These are phyloP conservation scores for Meandrusa payeni DNA, from an alignment of 2,888 invertebrate genomes.

Conservation along the genomic window DNA sequence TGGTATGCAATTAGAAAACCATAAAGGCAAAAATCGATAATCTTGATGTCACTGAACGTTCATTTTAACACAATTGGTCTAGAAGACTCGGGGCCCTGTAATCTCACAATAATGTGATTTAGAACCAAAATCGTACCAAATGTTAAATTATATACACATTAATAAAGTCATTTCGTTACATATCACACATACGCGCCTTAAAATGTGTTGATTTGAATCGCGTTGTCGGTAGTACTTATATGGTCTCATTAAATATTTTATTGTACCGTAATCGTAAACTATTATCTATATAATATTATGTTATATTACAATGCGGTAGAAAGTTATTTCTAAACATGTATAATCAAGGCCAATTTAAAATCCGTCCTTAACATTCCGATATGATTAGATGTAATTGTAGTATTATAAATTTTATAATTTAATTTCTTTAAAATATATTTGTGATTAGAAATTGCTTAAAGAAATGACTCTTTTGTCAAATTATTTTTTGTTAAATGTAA, in stretches of 20 bases:
- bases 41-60: too few species aligned
- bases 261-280: slow-evolving; percentile 5
- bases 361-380: slow-evolving; percentile 7
- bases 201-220: neutral
- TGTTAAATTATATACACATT: slow-evolving; percentile 3
- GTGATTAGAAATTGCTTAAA: neutral
- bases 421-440: neutral
- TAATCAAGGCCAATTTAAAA: slow-evolving; percentile 2
- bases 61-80: too few species aligned
- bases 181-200: too few species aligned
- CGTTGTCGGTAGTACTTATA: slow-evolving; percentile 5
- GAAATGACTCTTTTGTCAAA: too few species aligned
- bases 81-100: too few species aligned
- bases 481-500: too few species aligned
- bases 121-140: slow-evolving; percentile 11
- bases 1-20: too few species aligned
- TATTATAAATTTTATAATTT: neutral
- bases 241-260: slow-evolving; percentile 7
- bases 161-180: too few species aligned
- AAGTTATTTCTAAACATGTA: slow-evolving; percentile 6
- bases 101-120: slow-evolving; percentile 6
- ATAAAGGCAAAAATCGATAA: too few species aligned
- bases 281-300: slow-evolving; percentile 13
- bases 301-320: slow-evolving; percentile 5
- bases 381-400: neutral